Percentiles rank a stretch among this genome's conserved stretches.
phyloP scores from a whole-genome alignment of 2,888 invertebrate species.

The Drosophila hamatofila region DNA sequence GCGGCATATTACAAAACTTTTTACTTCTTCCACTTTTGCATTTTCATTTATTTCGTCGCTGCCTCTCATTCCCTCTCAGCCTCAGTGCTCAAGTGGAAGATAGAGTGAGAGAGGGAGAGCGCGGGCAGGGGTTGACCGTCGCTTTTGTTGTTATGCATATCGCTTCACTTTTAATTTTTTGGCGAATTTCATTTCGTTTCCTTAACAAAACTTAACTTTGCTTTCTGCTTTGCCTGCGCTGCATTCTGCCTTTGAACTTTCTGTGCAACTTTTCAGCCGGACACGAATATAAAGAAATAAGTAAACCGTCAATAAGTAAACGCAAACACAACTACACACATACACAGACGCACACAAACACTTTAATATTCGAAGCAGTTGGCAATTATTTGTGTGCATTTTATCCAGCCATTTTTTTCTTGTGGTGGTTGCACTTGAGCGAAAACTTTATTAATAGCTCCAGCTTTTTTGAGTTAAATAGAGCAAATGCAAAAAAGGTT shows the following conservation, averaged over 20 bases:
- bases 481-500: constrained; percentile 8
- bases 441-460: constrained; percentile 41
- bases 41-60: constrained; percentile 71
- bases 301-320: constrained; percentile 49
- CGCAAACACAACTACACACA: constrained; percentile 6
- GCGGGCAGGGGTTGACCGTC: neutral
- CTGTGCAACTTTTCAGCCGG: constrained; percentile 47
- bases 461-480: constrained; percentile 6
- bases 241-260: constrained; percentile 49
- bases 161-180: constrained; percentile 55
- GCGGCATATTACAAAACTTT: constrained; percentile 74
- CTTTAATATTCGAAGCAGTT: constrained; percentile 23
- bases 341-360: neutral
- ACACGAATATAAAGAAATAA: constrained; percentile 52
- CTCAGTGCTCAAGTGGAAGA: constrained; percentile 2
- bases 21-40: constrained; percentile 63
- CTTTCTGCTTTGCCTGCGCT: constrained; percentile 33
- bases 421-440: constrained; percentile 42
- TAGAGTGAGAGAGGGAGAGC: too few relatives aligned
- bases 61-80: constrained; percentile 45
- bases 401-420: constrained; percentile 20
- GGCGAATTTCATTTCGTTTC: constrained; percentile 59
- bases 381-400: constrained; percentile 49
- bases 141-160: constrained; percentile 58
- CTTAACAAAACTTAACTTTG: constrained; percentile 49